Evolutionary conservation across 2,888 invertebrate genomes (phyloP), one percentile per base, ranked within the genome.

Genomic region (Hipparchia sbordonii): DNA sequence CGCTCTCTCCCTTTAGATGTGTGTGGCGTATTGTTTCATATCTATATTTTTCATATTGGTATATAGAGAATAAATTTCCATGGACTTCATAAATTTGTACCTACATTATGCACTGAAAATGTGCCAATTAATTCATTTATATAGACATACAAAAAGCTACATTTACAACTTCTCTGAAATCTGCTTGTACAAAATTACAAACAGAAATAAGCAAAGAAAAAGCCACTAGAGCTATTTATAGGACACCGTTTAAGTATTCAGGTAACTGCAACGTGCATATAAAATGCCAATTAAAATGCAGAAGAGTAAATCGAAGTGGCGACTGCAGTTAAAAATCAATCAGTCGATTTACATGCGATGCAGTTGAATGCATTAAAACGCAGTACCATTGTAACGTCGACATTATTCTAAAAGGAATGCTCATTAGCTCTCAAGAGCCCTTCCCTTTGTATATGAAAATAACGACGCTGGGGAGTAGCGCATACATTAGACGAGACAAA

Each of bases 391-490:
- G 74, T 72, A 72, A 72, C 76, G 77, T 82, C 81, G 80, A 82
- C 76, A 71, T 75, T 80, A 80, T 81, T 82, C 80, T 77, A 79
- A 78, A 80, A 80, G 74, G 71, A 71, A 79, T 76, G 80, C 85
- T 91, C 88, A 89, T 90, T 90, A 89, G 86, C 80, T 77, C 76
- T 80, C 79, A 77, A 77, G 81, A 82, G 81, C 81, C 74, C 72
- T 78, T 69, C 73, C 78, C 77, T 80, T 82, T 79, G 84, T 83
- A 84, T 89, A 89, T 87, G 87, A 87, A 88, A 86, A 87, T 90
- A 91, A 91, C 89, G 70, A 76, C 57, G 71, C 52, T 70, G 1
- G 13, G 71, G 70, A 57, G 13, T 66, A 73, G 69, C 57, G 51
- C 59, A 74, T 52, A 71, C 72, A 63, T 74, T 46, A 56, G 60